Conservation (phyloP, 2,113 vertebrate genomes). For the Alectura lathami region DNA sequence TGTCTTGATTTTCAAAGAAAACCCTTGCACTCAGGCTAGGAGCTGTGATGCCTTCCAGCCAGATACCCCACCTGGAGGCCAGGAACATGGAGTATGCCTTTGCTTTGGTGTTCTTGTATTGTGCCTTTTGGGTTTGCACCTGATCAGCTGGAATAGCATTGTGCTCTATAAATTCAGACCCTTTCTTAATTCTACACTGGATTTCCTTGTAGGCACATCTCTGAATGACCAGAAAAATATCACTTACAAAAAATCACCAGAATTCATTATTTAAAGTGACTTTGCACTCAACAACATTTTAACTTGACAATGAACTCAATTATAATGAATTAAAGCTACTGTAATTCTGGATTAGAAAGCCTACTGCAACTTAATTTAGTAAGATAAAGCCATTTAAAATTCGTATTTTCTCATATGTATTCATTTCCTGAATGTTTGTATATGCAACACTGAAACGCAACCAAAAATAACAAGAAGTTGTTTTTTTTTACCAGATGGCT, state of each 20-base stretch:
- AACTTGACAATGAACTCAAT: neutral
- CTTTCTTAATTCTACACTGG: neutral
- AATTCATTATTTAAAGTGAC: neutral
- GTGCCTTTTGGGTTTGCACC: neutral
- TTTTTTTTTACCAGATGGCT: neutral
- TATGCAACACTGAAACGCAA: neutral
- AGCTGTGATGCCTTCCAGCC: neutral
- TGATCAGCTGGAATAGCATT: neutral
- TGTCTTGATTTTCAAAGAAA: neutral
- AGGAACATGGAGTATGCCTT: accelerated
- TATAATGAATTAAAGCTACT: neutral
- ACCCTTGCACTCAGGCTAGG: neutral
- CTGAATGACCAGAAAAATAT: neutral
- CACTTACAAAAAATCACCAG: neutral
- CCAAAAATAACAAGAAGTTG: neutral
- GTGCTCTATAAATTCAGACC: neutral
- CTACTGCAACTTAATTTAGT: neutral
- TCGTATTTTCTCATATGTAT: neutral
- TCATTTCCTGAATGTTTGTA: neutral
- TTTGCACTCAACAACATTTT: neutral
- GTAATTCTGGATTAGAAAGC: neutral
- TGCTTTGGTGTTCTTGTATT: neutral
- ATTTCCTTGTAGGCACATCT: neutral
- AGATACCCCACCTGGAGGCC: neutral
- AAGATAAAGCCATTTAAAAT: neutral